These are phyloP conservation scores for Zaprionus obscuricornis DNA, from an alignment of 2,888 invertebrate genomes.

Conservation along the genomic window DNA sequence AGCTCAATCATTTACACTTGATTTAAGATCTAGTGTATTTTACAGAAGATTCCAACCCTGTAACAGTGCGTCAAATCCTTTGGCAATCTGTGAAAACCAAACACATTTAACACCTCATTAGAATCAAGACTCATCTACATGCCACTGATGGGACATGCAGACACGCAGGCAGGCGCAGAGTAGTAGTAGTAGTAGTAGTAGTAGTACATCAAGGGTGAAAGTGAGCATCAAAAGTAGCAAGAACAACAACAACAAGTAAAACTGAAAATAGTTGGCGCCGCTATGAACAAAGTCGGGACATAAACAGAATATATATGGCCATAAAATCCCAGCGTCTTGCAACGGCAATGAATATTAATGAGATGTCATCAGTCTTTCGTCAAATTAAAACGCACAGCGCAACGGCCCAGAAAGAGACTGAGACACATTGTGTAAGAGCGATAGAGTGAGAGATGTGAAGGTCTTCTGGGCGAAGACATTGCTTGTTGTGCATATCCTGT, in stretches of 20 bases:
- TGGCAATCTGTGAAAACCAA: not conserved
- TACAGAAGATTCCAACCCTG: too few species aligned
- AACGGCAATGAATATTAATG: slow-evolving; percentile 84
- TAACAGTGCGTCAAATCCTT: too few species aligned
- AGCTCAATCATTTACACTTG: too few species aligned
- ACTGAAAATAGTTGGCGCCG: slow-evolving; percentile 43
- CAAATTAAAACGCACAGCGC: slow-evolving; percentile 80
- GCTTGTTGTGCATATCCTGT: slow-evolving; percentile 60
- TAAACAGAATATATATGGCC: slow-evolving; percentile 70
- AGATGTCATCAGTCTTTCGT: slow-evolving; percentile 83
- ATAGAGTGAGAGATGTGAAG: not conserved
- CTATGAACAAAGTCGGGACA: slow-evolving; percentile 63
- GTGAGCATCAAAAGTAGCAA: not conserved
- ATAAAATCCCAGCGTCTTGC: slow-evolving; percentile 70
- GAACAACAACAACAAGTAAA: slow-evolving; percentile 12
- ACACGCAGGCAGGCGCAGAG: too few species aligned
- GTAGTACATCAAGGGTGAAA: too few species aligned
- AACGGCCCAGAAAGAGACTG: slow-evolving; percentile 47
- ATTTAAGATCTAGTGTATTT: too few species aligned
- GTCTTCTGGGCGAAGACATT: slow-evolving; percentile 7
- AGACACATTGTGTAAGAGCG: slow-evolving; percentile 5
- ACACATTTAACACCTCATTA: slow-evolving; percentile 67
- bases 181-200: too few species aligned
- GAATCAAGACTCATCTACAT: slow-evolving; percentile 41
- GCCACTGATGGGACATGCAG: slow-evolving; percentile 14